phyloP scores from a whole-genome alignment of 1,140 invertebrate species.

The Brachionus calyciflorus region DNA sequence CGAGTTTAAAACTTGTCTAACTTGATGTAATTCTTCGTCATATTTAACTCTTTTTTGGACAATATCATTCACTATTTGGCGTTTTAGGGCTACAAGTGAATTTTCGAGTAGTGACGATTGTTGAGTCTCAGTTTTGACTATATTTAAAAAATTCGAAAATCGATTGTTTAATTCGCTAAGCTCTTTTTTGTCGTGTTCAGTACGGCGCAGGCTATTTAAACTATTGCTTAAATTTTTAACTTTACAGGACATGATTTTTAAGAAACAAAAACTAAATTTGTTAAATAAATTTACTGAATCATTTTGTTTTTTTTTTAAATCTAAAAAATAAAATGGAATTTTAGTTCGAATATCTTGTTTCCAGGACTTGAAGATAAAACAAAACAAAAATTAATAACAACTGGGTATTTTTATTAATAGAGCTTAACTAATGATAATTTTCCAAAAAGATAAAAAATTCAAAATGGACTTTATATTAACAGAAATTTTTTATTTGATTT shows the following conservation, averaged over 20 bases:
- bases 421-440: not conserved
- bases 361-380: too few relatives aligned
- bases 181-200: not conserved
- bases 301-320: not conserved
- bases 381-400: too few relatives aligned
- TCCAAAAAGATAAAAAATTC: not conserved
- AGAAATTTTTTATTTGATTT: too few relatives aligned
- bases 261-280: too few relatives aligned
- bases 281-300: not conserved
- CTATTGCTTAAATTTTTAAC: not conserved
- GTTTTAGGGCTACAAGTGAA: not conserved
- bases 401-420: not conserved
- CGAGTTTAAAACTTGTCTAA: not conserved
- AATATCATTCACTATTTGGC: not conserved
- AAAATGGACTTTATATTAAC: too few relatives aligned
- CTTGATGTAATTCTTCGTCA: not conserved
- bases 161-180: slow-evolving; percentile 5
- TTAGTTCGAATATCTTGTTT: too few relatives aligned
- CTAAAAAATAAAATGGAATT: not conserved
- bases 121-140: not conserved
- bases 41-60: not conserved
- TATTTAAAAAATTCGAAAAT: slow-evolving; percentile 8
- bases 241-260: not conserved
- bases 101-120: not conserved
- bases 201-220: not conserved